Base-by-base conservation (phyloP, 2,113 vertebrate genomes). In the Tinamus guttatus region DNA sequence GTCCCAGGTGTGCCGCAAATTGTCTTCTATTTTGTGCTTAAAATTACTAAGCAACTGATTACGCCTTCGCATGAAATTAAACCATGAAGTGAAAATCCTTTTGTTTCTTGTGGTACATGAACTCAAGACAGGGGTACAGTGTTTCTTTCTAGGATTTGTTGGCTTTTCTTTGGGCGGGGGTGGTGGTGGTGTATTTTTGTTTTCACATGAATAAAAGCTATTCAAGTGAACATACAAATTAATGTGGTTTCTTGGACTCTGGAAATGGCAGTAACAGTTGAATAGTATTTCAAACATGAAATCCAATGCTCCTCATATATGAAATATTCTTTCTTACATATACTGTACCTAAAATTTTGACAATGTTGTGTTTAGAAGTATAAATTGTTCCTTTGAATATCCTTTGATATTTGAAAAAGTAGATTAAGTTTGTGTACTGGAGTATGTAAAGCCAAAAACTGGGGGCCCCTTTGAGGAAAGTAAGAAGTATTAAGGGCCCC, bases 221-320 rank as follows among this genome's bases (percentile, higher is more conserved):
- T 34, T 86, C 10, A 27, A 68, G 41, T 9, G 34, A 45, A 30
- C 56, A 60, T 0, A 1, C 52, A 34, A 78, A 54, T 17, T 64
- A 45, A 65, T 14, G 7, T 36, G 8, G 4, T 76, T 84, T 78
- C 51, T 40, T 83, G 45, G 71, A 14, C 24, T 87, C 40, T 32
- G 41, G 11, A 81, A 89, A 59, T n/a, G 8, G 19, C 41, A 74
- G 3, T 59, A 81, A n/a, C 13, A 45, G 2, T 51, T 74, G 15
- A 87, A 58, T 64, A 32, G 27, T 78, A 28, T 82, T 89, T 85
- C 76, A 69, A 81, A 17, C 9, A 52, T 79, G 52, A 79, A 93
- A 76, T 12, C 22, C 25, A 89, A 27, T 10, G 38, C 2, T 41
- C 1, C 7, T 18, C 54, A 9, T 40, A 60, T 40, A 13, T 7